Conservation (phyloP, 2,113 vertebrate genomes). For the Himantopus leucocephalus region DNA sequence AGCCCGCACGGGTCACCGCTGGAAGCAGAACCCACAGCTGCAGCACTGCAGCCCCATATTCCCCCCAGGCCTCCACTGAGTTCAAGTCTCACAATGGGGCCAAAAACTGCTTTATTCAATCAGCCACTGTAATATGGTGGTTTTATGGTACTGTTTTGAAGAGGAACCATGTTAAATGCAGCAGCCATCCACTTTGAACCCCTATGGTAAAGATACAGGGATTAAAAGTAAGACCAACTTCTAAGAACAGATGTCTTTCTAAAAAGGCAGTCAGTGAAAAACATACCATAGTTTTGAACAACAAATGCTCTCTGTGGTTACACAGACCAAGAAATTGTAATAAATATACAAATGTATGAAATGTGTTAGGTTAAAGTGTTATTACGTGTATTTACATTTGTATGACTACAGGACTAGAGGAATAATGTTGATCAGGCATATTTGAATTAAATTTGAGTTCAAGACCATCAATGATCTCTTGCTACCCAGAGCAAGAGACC, state of each 20-base stretch:
- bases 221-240: not conserved
- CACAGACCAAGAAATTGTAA: not conserved
- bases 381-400: not conserved
- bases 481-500: not conserved
- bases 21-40: not conserved
- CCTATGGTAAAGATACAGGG: not conserved
- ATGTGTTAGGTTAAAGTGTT: not conserved
- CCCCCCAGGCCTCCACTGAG: not conserved
- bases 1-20: accelerated
- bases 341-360: not conserved
- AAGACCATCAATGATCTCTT: not conserved
- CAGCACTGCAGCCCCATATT: not conserved
- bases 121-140: not conserved
- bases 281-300: not conserved
- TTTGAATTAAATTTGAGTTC: not conserved
- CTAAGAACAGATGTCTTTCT: not conserved
- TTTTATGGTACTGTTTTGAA: not conserved
- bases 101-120: not conserved
- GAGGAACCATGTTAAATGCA: not conserved
- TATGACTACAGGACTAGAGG: not conserved
- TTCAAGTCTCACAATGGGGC: not conserved
- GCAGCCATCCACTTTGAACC: not conserved
- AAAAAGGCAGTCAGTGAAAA: not conserved
- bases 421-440: not conserved
- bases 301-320: not conserved